Base-by-base conservation (phyloP, 2,888 invertebrate genomes). In the Yponomeuta plumbellus region DNA sequence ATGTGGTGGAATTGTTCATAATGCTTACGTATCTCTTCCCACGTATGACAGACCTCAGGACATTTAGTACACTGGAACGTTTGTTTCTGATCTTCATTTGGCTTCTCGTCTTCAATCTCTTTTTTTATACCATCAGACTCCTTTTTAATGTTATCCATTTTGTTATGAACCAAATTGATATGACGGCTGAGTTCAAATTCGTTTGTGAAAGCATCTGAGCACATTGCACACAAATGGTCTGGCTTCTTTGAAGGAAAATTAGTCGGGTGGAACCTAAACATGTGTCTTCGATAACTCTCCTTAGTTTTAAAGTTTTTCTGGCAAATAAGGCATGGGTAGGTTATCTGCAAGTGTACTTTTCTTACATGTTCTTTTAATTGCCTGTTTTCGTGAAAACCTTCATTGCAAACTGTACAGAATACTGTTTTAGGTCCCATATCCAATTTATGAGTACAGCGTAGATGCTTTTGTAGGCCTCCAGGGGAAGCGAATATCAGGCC, bases 171-270 rank as follows among this genome's bases (percentile, higher is more conserved):
- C 3, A 74, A 61, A 67, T 85, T 80, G 40, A 88, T 81, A 71
- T 91, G 91, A 11, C 78, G 80, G 64, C 86, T 86, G 1, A 91
- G 70, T 67, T 88, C 88, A 66, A 85, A 81, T 71, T 90, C 90
- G 61, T 87, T 86, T 2, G 77, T 70, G 68, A 90, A 91, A 11
- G 22, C 34, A 1, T 2, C 6, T 21, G 58, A 66, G 65, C 91
- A 91, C 1, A 85, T 78, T 1, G 86, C 85, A 69, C 91, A 91
- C 34, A 80, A 80, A 64, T 88, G 87, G 44, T 72, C 68, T 1
- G 13, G 13, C 6, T 80, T 74, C 2, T 71, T 72, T 0, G 69
- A 70, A 0, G 71, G 39, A 57, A 70, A 71, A 17, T 73, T 73
- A 0, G 68, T 69, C 0, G 83, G 79, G 69, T 91, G 91, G 71